A percentile compares a stretch with the other conserved stretches of the same genome.
Evolutionary conservation across 2,888 invertebrate species (phyloP).

Genomic region (Drosophila diplacantha): DNA sequence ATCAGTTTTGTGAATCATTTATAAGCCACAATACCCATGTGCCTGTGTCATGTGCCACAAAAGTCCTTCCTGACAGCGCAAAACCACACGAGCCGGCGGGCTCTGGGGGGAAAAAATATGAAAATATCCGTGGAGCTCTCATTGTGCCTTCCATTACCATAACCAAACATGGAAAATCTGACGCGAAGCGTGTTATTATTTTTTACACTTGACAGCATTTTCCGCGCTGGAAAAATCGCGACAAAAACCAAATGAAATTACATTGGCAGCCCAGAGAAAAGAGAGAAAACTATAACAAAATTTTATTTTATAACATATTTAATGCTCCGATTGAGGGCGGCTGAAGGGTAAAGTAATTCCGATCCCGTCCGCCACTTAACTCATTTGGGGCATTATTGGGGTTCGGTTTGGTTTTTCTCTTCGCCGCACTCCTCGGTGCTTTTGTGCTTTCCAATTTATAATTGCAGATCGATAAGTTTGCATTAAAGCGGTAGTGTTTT

Average conservation of each 20-base stretch:
- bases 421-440: neutral
- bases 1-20: conserved; percentile 44
- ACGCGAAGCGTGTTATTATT: conserved; percentile 66
- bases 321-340: conserved; percentile 41
- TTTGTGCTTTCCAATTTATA: conserved; percentile 57
- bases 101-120: conserved; percentile 3
- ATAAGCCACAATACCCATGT: conserved; percentile 37
- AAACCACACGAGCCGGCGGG: conserved; percentile 27
- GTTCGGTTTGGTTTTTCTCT: conserved; percentile 33
- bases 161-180: conserved; percentile 63
- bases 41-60: conserved; percentile 29
- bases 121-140: conserved; percentile 27
- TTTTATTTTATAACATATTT: conserved; percentile 58
- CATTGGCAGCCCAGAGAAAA: conserved; percentile 27
- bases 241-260: conserved; percentile 40
- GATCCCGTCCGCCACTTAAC: conserved; percentile 57
- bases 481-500: conserved; percentile 10
- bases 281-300: conserved; percentile 53
- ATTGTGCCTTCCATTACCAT: conserved; percentile 59
- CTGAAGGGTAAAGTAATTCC: conserved; percentile 40
- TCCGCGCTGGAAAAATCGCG: conserved; percentile 32
- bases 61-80: conserved; percentile 26
- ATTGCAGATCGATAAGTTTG: conserved; percentile 50
- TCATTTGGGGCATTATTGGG: conserved; percentile 53
- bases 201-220: conserved; percentile 56